Evolutionary conservation across 2,797 vertebrate species (phyloP), one percentile per base, ranked within the genome.

Genomic region (Myioborus melanocephalus): DNA sequence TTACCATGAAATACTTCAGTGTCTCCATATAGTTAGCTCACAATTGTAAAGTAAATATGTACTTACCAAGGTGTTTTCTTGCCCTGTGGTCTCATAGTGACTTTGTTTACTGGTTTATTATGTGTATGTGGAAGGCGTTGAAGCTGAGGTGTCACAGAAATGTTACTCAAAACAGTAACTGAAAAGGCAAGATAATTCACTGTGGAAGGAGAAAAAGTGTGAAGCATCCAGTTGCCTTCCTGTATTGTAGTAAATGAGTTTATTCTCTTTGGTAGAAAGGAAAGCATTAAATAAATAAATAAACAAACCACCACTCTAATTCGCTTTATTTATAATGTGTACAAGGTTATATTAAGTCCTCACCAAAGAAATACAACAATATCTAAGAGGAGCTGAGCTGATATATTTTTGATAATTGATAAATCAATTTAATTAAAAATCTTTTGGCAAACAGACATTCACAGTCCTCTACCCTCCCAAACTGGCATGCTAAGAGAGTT

Each of bases 1-100:
- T 94, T 95, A 96, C 9, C 37, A 24, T 66, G 47, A 93, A 95
- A 91, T 84, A 72, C 56, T 82, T 90, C 41, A 59, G 44, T 37
- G 61, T 84, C 61, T 95, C 76, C n/a, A 41, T 37, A 28, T 37
- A 90, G 65, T 75, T 90, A 52, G 26, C 28, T 95, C 17, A 27
- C 80, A 90, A 90, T 95, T 87, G 63, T 44, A 82, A 87, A 90
- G 44, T 34, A 90, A 93, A 82, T 82, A 21, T 41, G 9, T 87
- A 72, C 60, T 94, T 92, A 46, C 7, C 26, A 63, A 89, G 44
- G 57, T 66, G 66, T 70, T 95, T 90, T 70, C 32, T 72, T 94
- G 77, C 80, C 77, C 63, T 79, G 17, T 76, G 39, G 52, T 87
- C 37, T 63, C 9, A 1, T 14, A 66, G 52, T 63, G 55, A 87